phyloP scores from a whole-genome alignment of 2,888 invertebrate species.

The Linyphia triangularis region DNA sequence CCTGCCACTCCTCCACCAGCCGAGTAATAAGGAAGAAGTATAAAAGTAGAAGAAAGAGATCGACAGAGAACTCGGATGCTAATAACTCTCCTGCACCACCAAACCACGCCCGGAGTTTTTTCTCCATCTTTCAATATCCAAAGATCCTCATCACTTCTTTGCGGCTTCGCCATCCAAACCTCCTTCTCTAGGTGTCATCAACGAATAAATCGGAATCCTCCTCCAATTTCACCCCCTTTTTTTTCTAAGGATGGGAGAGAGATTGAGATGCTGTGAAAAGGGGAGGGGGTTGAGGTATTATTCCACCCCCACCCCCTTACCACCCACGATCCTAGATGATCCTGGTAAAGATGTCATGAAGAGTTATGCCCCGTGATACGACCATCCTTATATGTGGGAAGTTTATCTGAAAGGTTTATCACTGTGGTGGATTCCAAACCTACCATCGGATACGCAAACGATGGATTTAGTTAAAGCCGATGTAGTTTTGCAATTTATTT shows the following conservation, averaged over 20 bases:
- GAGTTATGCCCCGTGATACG: constrained; percentile 39
- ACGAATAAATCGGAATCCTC: constrained; percentile 61
- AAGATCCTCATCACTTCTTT: constrained; percentile 20
- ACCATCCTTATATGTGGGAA: constrained; percentile 53
- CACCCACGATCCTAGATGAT: not conserved
- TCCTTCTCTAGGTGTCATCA: constrained; percentile 59
- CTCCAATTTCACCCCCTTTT: not conserved
- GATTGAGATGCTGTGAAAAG: no score
- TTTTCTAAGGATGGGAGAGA: not conserved
- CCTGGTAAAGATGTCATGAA: constrained; percentile 71
- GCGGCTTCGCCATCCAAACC: not conserved
- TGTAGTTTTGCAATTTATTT: no score
- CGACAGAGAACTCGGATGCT: constrained; percentile 22
- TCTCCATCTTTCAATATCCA: constrained; percentile 44
- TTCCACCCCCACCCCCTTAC: not conserved
- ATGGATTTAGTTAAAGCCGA: no score
- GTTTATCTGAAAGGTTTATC: no score
- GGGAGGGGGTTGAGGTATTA: not conserved
- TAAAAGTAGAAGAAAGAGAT: not conserved
- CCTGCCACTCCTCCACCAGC: constrained; percentile 25
- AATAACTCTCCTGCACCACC: constrained; percentile 42
- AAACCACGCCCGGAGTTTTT: not conserved
- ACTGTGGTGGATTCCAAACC: no score
- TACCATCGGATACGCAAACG: no score
- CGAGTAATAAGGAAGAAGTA: constrained; percentile 21